Percentiles rank a stretch among this genome's conserved stretches.
Evolutionary conservation across 1,140 invertebrate genomes (phyloP).

Genomic region (Saxidomus purpurata): DNA sequence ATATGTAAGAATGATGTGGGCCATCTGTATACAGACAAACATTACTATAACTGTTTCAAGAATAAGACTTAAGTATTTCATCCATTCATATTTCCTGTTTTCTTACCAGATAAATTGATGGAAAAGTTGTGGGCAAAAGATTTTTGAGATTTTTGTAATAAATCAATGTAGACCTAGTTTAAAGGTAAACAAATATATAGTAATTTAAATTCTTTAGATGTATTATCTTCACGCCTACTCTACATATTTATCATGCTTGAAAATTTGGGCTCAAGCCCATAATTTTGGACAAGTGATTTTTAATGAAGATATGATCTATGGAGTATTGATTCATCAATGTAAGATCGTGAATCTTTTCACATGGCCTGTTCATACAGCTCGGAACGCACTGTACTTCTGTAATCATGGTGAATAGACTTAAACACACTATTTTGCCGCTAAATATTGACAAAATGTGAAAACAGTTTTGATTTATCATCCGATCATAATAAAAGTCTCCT

Average conservation of each 20-base stretch:
- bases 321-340: neutral
- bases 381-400: no score
- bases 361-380: neutral
- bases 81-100: no score
- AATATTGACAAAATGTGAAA: neutral
- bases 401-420: neutral
- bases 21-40: no score
- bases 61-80: no score
- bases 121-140: no score
- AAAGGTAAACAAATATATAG: conserved; percentile 5
- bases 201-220: neutral
- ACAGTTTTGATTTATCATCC: neutral
- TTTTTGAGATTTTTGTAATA: neutral
- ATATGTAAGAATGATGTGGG: no score
- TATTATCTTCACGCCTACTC: conserved; percentile 28
- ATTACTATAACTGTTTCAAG: no score
- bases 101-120: no score
- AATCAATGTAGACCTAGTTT: neutral
- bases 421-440: neutral
- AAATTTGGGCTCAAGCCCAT: neutral
- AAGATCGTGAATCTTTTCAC: neutral
- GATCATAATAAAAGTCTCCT: conserved; percentile 10
- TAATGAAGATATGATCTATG: neutral
- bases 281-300: neutral
- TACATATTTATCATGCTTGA: conserved; percentile 24